Evolutionary conservation across 2,113 vertebrate genomes (phyloP).

Genomic region (Bothrops jararaca): DNA sequence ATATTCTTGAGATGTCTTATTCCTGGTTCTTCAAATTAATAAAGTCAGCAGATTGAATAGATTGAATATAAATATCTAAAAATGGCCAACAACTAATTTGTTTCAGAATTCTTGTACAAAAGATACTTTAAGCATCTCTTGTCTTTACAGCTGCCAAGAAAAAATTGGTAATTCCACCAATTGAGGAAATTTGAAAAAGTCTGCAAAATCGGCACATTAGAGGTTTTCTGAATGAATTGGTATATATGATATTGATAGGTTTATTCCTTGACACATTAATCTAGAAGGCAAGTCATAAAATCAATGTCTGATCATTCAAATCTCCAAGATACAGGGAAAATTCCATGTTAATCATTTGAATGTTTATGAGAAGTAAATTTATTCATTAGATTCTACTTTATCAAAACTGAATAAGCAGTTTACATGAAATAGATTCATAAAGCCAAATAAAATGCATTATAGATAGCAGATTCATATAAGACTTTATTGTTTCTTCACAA

Average conservation of each 20-base stretch:
- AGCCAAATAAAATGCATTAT: neutral
- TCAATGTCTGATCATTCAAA: neutral
- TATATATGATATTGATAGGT: neutral
- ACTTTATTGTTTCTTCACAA: no score
- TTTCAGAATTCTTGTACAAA: neutral
- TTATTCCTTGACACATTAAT: no score
- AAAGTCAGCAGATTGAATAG: slow-evolving; percentile 31
- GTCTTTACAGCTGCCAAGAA: neutral
- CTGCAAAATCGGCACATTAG: neutral
- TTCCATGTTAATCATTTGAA: neutral
- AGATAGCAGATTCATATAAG: neutral
- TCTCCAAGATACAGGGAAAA: neutral
- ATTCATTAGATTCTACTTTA: neutral
- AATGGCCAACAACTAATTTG: neutral
- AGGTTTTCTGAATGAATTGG: neutral
- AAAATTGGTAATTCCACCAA: neutral
- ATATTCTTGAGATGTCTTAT: slow-evolving; percentile 39
- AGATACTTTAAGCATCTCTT: neutral
- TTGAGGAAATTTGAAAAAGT: neutral
- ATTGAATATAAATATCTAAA: no score
- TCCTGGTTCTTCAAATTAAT: slow-evolving; percentile 7
- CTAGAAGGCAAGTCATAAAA: neutral
- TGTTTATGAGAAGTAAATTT: neutral
- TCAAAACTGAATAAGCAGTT: neutral
- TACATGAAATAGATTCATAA: neutral